Base-by-base conservation (phyloP, 2,888 invertebrate species). In the Ochlodes sylvanus region DNA sequence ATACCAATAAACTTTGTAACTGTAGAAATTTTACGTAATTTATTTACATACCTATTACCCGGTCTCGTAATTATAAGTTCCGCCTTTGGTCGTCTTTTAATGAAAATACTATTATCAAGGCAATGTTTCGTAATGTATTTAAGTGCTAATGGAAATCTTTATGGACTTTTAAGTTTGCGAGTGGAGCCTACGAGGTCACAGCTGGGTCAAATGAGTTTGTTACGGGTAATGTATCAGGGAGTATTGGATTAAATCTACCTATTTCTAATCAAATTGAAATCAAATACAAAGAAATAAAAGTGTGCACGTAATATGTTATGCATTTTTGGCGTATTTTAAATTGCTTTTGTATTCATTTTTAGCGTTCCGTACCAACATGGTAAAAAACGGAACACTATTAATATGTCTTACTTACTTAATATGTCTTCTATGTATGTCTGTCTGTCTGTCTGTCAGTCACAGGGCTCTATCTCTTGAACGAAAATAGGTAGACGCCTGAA, bases 71-170 rank as follows among this genome's bases (percentile, higher is more conserved):
- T 50, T 50, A 50, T 19, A 17, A 50, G 50, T 50, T 50, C 19
- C 50, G 50, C 12, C 19, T 50, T 50, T 12, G 19, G 19, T 54
- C 27, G 54, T n/a, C 54, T n/a, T 54, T 54, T 54, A 54, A 32
- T 54, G 32, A 32, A 54, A 54, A 54, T 54, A 54, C 7, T 32
- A 54, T 54, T 32, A 54, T 32, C n/a, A 54, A 54, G 54, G 54
- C 54, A 54, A 54, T 27, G 54, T 54, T 54, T 54, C 54, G 54
- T 54, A 32, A 54, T 54, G 54, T 54, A 32, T 54, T 54, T 54
- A 54, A 54, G 54, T 54, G 54, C 54, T 54, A 54, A 54, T 54
- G 54, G 54, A 54, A 54, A 54, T 54, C 32, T 54, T 54, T 32
- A 54, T 54, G 54, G 54, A 54, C 54, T 54, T 54, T 54, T 54